Conservation (phyloP, 2,888 invertebrate genomes). For the Amphipoea oculea region DNA sequence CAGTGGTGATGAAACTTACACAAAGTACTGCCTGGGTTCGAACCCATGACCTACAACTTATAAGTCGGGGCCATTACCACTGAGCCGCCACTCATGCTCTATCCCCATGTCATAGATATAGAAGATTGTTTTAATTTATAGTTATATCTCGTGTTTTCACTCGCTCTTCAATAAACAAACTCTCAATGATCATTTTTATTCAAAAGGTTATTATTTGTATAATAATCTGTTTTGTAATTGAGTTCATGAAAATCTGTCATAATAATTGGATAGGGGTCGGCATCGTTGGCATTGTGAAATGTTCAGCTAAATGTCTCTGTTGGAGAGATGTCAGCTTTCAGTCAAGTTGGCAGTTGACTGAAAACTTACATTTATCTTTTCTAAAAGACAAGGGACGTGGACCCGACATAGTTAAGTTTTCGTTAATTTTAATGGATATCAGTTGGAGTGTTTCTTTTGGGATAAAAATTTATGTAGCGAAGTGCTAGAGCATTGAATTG, state of each 20-base stretch:
- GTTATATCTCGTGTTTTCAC: background rate
- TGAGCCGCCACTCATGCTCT: background rate
- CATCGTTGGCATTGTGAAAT: conserved; percentile 69
- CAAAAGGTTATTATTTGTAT: conserved; percentile 53
- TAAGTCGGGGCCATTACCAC: background rate
- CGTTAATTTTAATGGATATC: conserved; percentile 73
- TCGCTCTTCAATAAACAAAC: conserved; percentile 6
- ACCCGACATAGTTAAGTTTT: conserved; percentile 72
- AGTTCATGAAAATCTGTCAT: conserved; percentile 72
- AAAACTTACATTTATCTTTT: conserved; percentile 86
- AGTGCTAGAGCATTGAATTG: conserved; percentile 11
- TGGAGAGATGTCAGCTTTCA: conserved; percentile 79
- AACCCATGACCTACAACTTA: background rate
- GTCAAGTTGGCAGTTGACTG: conserved; percentile 84
- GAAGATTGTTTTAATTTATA: background rate
- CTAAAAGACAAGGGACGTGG: conserved; percentile 70
- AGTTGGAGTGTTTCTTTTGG: conserved; percentile 46
- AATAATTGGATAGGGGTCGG: conserved; percentile 78
- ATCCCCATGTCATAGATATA: background rate
- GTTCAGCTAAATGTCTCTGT: conserved; percentile 74
- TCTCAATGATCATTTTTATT: conserved; percentile 32
- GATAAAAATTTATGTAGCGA: conserved; percentile 28
- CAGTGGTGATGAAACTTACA: background rate
- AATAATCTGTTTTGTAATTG: conserved; percentile 62
- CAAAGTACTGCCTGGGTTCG: background rate